Conservation (phyloP, 2,797 vertebrate genomes). For the Xenops minutus region DNA sequence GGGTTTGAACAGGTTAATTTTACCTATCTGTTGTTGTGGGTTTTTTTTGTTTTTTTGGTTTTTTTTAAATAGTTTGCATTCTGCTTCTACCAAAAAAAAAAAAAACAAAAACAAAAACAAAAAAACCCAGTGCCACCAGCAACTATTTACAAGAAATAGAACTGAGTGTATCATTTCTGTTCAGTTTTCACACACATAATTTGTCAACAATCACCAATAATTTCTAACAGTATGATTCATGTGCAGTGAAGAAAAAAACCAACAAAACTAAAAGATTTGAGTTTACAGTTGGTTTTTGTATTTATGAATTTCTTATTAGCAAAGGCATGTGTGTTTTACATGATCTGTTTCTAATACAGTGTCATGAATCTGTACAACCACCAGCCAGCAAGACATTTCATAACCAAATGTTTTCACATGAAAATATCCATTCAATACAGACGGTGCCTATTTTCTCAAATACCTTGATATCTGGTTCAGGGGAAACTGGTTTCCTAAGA, state of each 20-base stretch:
- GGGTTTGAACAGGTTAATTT: neutral
- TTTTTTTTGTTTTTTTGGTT: neutral
- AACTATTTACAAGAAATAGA: neutral
- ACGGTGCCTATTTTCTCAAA: neutral
- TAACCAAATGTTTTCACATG: neutral
- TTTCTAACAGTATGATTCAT: neutral
- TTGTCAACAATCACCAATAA: neutral
- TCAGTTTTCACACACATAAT: neutral
- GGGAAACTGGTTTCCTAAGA: accelerated
- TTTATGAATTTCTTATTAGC: neutral
- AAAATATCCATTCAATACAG: neutral
- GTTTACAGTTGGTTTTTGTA: neutral
- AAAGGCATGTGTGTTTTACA: neutral
- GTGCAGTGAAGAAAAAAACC: neutral
- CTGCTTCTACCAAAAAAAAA: neutral
- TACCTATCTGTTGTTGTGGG: neutral
- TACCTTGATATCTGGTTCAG: neutral
- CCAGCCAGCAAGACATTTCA: neutral
- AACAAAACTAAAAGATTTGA: accelerated
- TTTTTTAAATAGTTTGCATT: neutral
- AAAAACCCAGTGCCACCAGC: neutral
- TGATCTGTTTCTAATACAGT: neutral
- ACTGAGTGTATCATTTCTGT: neutral
- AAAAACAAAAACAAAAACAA: too few species aligned
- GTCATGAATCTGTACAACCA: neutral